Evolutionary conservation across 2,797 vertebrate species (phyloP).

Genomic region (Gallinago solitaria): DNA sequence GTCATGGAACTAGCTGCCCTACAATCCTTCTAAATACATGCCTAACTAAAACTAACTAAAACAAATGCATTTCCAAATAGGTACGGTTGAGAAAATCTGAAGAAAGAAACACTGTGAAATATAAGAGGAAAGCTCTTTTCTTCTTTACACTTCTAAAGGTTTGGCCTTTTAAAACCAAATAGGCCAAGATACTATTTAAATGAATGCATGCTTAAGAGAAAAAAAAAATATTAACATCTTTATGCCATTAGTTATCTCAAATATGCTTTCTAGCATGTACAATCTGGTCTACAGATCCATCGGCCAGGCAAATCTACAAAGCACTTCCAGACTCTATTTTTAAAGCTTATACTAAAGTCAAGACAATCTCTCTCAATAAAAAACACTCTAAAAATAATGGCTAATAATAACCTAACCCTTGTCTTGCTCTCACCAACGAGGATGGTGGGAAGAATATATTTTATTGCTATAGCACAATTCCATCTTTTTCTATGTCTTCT

Average conservation of each 20-base stretch:
- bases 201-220: neutral
- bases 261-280: neutral
- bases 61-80: neutral
- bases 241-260: neutral
- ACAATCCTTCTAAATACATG: neutral
- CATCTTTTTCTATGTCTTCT: neutral
- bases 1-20: neutral
- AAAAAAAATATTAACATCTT: neutral
- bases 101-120: neutral
- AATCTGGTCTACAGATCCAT: neutral
- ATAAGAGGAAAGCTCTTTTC: neutral
- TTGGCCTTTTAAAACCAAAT: neutral
- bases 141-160: neutral
- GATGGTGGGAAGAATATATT: accelerated
- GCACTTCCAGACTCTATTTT: neutral
- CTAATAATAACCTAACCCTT: neutral
- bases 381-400: neutral
- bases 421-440: neutral
- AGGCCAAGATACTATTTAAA: neutral
- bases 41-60: neutral
- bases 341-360: neutral
- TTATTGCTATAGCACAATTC: neutral
- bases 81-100: neutral
- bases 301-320: neutral
- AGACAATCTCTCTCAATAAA: neutral